These are phyloP conservation scores for Crocallis elinguaria DNA, from an alignment of 2,888 invertebrate genomes.

Conservation along the genomic window DNA sequence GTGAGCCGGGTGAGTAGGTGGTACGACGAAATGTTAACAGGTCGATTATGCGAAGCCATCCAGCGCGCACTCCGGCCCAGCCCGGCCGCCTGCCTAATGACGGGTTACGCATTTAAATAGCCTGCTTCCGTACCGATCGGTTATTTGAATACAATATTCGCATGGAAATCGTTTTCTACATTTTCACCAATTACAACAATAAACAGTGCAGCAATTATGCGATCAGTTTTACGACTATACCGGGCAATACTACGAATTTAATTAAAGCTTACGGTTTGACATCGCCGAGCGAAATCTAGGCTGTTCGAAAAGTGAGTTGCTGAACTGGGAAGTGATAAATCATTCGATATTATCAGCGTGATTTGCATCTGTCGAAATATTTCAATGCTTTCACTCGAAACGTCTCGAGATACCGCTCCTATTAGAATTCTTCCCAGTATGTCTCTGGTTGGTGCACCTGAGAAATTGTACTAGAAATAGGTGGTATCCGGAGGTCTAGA, in stretches of 20 bases:
- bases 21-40: conserved; percentile 71
- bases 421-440: not conserved
- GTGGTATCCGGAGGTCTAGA: conserved; percentile 38
- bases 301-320: conserved; percentile 11
- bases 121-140: conserved; percentile 67
- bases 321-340: conserved; percentile 22
- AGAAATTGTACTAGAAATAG: conserved; percentile 18
- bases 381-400: not conserved
- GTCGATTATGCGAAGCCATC: conserved; percentile 77
- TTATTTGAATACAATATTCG: conserved; percentile 61
- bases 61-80: conserved; percentile 61
- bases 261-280: conserved; percentile 20
- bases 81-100: conserved; percentile 70
- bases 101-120: conserved; percentile 81
- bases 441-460: not conserved
- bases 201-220: conserved; percentile 28
- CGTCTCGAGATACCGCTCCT: not conserved
- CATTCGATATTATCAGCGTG: conserved; percentile 22
- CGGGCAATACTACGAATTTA: conserved; percentile 17
- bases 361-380: conserved; percentile 21
- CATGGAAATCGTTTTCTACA: conserved; percentile 56
- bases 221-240: conserved; percentile 14
- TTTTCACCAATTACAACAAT: conserved; percentile 49
- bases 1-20: conserved; percentile 41
- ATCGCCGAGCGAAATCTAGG: conserved; percentile 7